Conservation (phyloP, 2,113 vertebrate genomes). For the Synchiropus splendidus region DNA sequence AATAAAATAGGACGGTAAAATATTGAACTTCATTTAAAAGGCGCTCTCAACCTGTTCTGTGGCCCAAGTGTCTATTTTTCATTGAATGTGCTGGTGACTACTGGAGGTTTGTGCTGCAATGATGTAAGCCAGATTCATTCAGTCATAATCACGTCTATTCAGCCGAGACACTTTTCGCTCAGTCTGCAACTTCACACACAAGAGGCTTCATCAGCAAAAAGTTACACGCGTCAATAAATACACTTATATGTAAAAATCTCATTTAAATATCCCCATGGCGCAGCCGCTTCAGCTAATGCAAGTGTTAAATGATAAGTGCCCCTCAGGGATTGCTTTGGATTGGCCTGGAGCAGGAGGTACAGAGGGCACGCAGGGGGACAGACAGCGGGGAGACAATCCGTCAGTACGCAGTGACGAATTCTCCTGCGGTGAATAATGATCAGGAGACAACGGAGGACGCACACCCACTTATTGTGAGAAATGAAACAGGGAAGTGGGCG, state of each 20-base stretch:
- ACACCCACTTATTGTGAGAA: constrained; percentile 26
- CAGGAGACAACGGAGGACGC: constrained; percentile 44
- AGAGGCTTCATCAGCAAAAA: too few species aligned
- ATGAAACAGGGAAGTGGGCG: constrained; percentile 9
- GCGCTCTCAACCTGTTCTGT: too few species aligned
- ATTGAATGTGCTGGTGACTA: too few species aligned
- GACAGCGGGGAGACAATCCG: constrained; percentile 38
- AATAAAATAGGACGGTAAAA: too few species aligned
- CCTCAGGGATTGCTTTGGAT: constrained; percentile 2
- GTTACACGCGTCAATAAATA: neutral
- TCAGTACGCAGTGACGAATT: constrained; percentile 27
- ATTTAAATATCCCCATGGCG: neutral
- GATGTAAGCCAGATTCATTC: too few species aligned
- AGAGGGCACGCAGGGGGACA: constrained; percentile 18
- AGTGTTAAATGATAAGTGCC: constrained; percentile 11
- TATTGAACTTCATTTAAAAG: too few species aligned
- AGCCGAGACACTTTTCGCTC: too few species aligned
- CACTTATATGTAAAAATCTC: neutral
- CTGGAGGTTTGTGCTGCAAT: too few species aligned
- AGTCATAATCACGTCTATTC: too few species aligned
- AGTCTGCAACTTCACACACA: too few species aligned
- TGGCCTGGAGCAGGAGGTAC: constrained; percentile 18
- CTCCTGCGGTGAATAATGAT: constrained; percentile 44
- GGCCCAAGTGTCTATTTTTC: too few species aligned
- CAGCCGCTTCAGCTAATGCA: neutral